Conservation (phyloP, 2,797 vertebrate genomes). For the Morelia viridis region DNA sequence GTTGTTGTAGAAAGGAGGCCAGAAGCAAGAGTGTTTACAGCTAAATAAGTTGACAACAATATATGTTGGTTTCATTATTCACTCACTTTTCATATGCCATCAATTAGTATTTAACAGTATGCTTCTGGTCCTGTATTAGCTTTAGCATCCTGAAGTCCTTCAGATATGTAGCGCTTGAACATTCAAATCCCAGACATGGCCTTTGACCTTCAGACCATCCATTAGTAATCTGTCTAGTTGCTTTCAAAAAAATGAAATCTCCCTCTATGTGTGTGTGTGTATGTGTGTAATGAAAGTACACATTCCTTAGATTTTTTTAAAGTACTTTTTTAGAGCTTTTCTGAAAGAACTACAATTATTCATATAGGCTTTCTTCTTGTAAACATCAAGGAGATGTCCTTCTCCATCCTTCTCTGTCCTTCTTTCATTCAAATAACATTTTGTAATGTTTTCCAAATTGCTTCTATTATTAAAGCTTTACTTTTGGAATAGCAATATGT, state of each 20-base stretch:
- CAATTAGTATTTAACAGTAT: background rate
- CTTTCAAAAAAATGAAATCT: background rate
- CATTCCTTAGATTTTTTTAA: background rate
- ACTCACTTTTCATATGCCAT: background rate
- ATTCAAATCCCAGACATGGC: background rate
- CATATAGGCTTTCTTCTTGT: background rate
- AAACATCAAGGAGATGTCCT: slow-evolving; percentile 7
- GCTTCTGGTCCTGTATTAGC: background rate
- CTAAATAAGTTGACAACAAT: background rate
- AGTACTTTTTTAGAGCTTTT: background rate
- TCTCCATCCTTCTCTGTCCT: background rate
- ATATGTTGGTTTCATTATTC: background rate
- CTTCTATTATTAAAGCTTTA: slow-evolving; percentile 19
- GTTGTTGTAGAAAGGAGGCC: background rate
- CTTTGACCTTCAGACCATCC: background rate
- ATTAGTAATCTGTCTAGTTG: background rate
- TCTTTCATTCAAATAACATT: background rate
- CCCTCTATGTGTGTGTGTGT: background rate
- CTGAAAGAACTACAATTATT: slow-evolving; percentile 14
- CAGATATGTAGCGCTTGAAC: background rate
- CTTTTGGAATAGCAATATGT: slow-evolving; percentile 2
- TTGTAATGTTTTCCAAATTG: slow-evolving; percentile 32
- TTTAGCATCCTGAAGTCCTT: background rate
- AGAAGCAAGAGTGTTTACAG: background rate
- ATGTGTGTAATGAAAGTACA: background rate